These are phyloP conservation scores for Phyllotis vaccarum DNA, from an alignment of 2,797 vertebrate genomes.

Conservation along the genomic window DNA sequence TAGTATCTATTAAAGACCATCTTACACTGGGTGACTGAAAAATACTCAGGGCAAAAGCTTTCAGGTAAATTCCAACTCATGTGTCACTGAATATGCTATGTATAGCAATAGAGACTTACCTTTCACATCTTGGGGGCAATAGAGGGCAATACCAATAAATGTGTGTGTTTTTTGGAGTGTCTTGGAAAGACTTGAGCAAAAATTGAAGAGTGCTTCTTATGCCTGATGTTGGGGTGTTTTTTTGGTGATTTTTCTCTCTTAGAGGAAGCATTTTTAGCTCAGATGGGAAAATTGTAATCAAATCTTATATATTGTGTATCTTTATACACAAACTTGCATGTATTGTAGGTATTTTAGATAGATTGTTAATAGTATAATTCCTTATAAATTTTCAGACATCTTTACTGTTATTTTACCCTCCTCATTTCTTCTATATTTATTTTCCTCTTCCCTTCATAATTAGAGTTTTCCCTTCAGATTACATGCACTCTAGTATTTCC, in stretches of 20 bases:
- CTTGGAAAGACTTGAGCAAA: neutral
- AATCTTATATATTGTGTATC: neutral
- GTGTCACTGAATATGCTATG: neutral
- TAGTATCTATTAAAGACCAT: neutral
- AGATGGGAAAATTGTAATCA: neutral
- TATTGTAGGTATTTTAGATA: neutral
- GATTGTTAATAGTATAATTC: neutral
- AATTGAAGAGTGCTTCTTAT: neutral
- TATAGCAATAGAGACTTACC: neutral
- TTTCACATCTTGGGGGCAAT: neutral
- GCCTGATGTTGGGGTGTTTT: neutral
- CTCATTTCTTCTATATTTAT: neutral
- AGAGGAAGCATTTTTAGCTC: neutral
- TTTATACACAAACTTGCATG: neutral
- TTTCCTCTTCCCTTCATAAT: neutral
- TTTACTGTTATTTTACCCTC: neutral
- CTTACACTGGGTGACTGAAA: neutral
- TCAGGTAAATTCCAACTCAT: neutral
- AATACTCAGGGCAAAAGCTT: neutral
- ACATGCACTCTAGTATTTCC: neutral
- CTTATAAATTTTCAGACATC: no score
- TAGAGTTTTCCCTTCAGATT: neutral
- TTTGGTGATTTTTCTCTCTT: neutral
- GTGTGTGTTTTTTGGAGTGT: neutral
- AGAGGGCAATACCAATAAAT: neutral